These are phyloP conservation scores for Anthrax anthrax DNA, from an alignment of 2,888 invertebrate genomes.

Conservation along the genomic window DNA sequence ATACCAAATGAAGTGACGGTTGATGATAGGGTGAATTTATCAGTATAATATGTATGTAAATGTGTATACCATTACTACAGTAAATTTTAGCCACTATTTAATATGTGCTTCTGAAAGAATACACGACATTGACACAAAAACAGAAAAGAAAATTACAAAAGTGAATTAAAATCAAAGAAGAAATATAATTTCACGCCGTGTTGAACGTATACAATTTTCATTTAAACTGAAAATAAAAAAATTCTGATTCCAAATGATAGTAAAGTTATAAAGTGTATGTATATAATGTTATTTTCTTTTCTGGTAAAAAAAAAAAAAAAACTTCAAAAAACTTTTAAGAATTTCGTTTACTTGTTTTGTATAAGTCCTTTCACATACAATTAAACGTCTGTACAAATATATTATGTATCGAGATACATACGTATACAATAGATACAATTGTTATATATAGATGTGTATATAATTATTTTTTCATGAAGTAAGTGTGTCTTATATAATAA, in stretches of 20 bases:
- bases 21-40: too few relatives aligned
- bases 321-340: neutral
- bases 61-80: too few relatives aligned
- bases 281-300: neutral
- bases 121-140: too few relatives aligned
- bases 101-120: too few relatives aligned
- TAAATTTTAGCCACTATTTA: too few relatives aligned
- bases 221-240: neutral
- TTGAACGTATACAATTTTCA: constrained; percentile 25
- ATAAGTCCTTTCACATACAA: neutral
- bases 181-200: constrained; percentile 35
- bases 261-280: neutral
- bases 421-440: neutral
- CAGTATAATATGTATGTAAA: too few relatives aligned
- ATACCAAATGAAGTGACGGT: too few relatives aligned
- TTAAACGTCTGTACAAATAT: too few relatives aligned
- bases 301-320: too few relatives aligned
- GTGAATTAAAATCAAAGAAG: constrained; percentile 7
- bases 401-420: too few relatives aligned
- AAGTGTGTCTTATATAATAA: too few relatives aligned
- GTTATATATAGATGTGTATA: neutral
- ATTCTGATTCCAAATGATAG: neutral
- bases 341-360: neutral
- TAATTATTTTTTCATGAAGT: neutral
- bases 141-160: constrained; percentile 1